phyloP scores from a whole-genome alignment of 2,888 invertebrate genomes.

The Lottia scabra region DNA sequence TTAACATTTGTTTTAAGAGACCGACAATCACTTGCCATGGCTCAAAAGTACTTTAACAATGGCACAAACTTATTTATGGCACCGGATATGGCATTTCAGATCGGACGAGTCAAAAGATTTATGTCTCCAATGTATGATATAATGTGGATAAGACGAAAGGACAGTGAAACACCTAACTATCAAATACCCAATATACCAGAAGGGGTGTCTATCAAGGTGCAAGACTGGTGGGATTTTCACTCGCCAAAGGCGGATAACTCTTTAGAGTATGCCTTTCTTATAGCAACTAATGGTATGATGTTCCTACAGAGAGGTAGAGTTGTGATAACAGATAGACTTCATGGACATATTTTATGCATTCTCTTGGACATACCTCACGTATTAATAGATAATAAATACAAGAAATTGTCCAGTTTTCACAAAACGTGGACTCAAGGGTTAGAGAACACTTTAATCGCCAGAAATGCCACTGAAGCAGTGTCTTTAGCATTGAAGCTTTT shows the following conservation, averaged over 20 bases:
- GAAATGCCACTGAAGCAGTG: constrained; percentile 25
- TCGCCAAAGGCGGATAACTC: constrained; percentile 17
- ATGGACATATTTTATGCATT: constrained; percentile 35
- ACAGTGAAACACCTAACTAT: constrained; percentile 20
- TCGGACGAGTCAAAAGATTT: constrained; percentile 20
- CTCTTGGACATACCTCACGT: constrained; percentile 32
- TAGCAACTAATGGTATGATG: constrained; percentile 25
- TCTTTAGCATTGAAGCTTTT: constrained; percentile 21
- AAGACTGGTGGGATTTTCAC: constrained; percentile 28
- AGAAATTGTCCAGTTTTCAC: constrained; percentile 25
- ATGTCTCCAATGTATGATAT: constrained; percentile 27
- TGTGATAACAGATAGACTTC: constrained; percentile 35
- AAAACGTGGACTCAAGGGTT: constrained; percentile 28
- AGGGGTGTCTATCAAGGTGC: constrained; percentile 13
- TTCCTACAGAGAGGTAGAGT: constrained; percentile 37
- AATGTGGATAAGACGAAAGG: constrained; percentile 29
- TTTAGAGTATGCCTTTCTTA: constrained; percentile 27
- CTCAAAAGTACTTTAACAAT: constrained; percentile 18
- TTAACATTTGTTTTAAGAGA: constrained; percentile 27
- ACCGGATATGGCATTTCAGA: constrained; percentile 35
- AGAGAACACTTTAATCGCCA: constrained; percentile 24
- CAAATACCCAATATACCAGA: constrained; percentile 13
- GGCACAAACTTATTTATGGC: constrained; percentile 22
- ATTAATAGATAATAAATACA: constrained; percentile 26
- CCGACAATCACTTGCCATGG: constrained; percentile 15